These are phyloP conservation scores for Arge pagana DNA, from an alignment of 2,888 invertebrate genomes.

Conservation along the genomic window DNA sequence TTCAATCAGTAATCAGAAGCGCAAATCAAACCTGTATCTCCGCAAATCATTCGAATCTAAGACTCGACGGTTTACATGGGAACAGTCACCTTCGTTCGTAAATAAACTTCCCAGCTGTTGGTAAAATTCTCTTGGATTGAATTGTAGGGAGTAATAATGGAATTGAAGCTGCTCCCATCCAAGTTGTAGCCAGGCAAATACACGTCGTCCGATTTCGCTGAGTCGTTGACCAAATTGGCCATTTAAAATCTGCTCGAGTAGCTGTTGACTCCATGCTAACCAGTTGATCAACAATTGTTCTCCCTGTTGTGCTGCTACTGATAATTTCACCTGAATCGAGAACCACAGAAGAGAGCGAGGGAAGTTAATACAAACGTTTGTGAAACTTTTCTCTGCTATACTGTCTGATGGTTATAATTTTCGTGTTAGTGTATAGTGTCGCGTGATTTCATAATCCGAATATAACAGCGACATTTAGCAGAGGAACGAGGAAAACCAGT, in stretches of 20 bases:
- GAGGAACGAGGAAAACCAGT: no score
- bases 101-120: slow-evolving; percentile 38
- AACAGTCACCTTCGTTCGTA: slow-evolving; percentile 38
- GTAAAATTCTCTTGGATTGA: slow-evolving; percentile 40
- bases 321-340: slow-evolving; percentile 46
- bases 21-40: background rate
- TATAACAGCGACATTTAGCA: no score
- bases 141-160: slow-evolving; percentile 40
- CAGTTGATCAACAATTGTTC: slow-evolving; percentile 43
- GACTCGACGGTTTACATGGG: background rate
- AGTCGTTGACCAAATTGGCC: slow-evolving; percentile 40
- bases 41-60: no score
- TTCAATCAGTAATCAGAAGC: background rate
- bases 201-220: slow-evolving; percentile 35
- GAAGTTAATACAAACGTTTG: no score
- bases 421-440: no score
- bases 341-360: no score
- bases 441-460: no score
- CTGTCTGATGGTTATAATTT: no score
- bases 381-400: slow-evolving; percentile 24
- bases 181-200: slow-evolving; percentile 38
- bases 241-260: slow-evolving; percentile 37
- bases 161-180: slow-evolving; percentile 40
- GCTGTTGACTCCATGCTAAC: slow-evolving; percentile 36
- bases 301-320: slow-evolving; percentile 42